Base-by-base conservation (phyloP, 2,797 vertebrate species). In the Mormyrops attenuatus region DNA sequence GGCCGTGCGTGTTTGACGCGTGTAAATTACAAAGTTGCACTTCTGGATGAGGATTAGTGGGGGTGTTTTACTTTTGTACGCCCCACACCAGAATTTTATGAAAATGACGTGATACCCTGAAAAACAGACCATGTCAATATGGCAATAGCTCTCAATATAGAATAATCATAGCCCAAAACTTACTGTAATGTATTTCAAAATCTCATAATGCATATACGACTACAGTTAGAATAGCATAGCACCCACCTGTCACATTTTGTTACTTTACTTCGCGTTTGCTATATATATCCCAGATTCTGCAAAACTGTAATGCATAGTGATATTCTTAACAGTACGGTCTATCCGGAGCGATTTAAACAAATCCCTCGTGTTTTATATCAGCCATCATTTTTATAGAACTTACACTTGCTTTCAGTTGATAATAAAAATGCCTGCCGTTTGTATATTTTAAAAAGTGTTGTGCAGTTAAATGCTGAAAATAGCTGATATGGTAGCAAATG, bases 101-200 rank as follows among this genome's bases (percentile, higher is more conserved):
- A 88, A 92, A 88, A 87, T 17, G 30, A 6, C 47, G 86, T 1
- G 52, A 22, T 22, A 4, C 44, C 30, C 7, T 30, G 3, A 82
- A 30, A 69, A 63, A 44, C 47, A 34, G 7, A 52, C 87, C 86
- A 90, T 90, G 22, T 73, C 87, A 34, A 90, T 89, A 52, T 90
- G 60, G 63, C 87, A 49, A 73, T 85, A 90, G 49, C 89, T 90
- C 69, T 91, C 89, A 92, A 89, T 92, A 90, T 87, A 89, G 85
- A 73, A 89, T 92, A 94, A 94, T 93, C 91, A 94, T 92, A 93
- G 90, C 89, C 91, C 88, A 87, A 92, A 92, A 91, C 90, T 92
- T 91, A 89, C 90, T 90, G 90, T 89, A 92, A 93, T 91, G 89
- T 90, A 93, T 93, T 94, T 94, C 91, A 89, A 93, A 90, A 92